Base-by-base conservation (phyloP, 2,888 invertebrate species). In the Lasioglossum leucozonium region DNA sequence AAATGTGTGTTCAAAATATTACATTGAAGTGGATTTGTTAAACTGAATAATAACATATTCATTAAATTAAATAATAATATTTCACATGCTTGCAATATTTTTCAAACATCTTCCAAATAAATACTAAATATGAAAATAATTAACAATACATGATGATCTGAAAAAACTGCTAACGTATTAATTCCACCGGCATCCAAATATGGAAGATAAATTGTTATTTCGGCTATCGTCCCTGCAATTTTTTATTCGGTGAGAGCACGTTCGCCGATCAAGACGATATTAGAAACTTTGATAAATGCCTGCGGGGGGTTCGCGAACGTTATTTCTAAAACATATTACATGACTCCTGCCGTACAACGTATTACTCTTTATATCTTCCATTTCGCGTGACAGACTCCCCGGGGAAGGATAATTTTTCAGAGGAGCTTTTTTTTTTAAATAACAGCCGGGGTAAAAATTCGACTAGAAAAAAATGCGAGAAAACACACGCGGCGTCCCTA, bases 391-490 rank as follows among this genome's bases (percentile, higher is more conserved):
- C 47, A n/a, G 51, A n/a, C 22, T 51, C 51, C 51, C 30, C 37
- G 13, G 69, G 40, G 37, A 69, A 40, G 40, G 40, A 69, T 40
- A 69, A 69, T 69, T 37, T 69, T 69, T 69, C 69, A 69, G 40
- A 10, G 40, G 13, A 69, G 18, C 40, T 22, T 37, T 69, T 67
- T 69, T 67, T 62, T 69, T 40, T 40, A 69, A 40, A 69, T 40
- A 69, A 40, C n/a, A 69, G 40, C n/a, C 40, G 0, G 13, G 40
- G 40, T 40, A 69, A 69, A 69, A 69, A 40, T 69, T 69, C 69
- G 69, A 69, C 69, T 40, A 69, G 69, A 69, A 69, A 69, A n/a
- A 69, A 69, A 69, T 69, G 40, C 13, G 69, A 40, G 69, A n/a
- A 13, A 69, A 69, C 40, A 69, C 69, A 69, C 40, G 69, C 40